A percentile compares a stretch with the other conserved stretches of the same genome.
phyloP scores from a whole-genome alignment of 2,797 vertebrate species.

The Chaetophractus vellerosus region DNA sequence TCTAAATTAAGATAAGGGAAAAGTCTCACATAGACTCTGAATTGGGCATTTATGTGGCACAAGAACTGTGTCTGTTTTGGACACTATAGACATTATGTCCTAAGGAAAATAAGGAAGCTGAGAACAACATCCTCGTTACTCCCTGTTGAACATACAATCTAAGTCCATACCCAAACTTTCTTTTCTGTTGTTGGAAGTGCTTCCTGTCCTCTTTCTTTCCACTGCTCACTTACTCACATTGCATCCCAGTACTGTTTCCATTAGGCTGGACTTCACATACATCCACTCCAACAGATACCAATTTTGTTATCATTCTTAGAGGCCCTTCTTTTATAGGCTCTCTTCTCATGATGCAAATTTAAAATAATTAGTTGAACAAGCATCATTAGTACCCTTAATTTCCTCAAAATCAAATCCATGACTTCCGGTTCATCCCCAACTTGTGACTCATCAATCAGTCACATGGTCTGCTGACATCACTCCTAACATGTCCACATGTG shows the following conservation, averaged over 20 bases:
- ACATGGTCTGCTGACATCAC: too few species aligned
- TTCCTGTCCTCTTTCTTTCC: not conserved
- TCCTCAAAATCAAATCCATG: too few species aligned
- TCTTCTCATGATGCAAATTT: too few species aligned
- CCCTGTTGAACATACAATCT: not conserved
- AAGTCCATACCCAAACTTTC: not conserved
- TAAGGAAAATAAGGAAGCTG: not conserved
- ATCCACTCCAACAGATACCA: not conserved
- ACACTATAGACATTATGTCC: not conserved
- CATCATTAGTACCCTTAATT: too few species aligned
- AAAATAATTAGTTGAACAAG: too few species aligned
- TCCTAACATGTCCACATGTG: too few species aligned
- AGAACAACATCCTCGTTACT: not conserved
- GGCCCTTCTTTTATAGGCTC: too few species aligned
- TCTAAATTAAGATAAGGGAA: fast-evolving
- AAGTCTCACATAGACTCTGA: not conserved
- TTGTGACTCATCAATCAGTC: too few species aligned
- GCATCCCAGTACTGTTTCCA: too few species aligned
- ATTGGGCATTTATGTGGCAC: not conserved
- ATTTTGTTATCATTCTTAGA: not conserved
- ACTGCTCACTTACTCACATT: not conserved
- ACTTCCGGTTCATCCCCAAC: too few species aligned
- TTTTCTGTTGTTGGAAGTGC: not conserved
- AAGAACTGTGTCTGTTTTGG: not conserved
- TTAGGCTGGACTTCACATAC: not conserved